Conservation (phyloP, 1,140 invertebrate species). For the Heterodera schachtii region DNA sequence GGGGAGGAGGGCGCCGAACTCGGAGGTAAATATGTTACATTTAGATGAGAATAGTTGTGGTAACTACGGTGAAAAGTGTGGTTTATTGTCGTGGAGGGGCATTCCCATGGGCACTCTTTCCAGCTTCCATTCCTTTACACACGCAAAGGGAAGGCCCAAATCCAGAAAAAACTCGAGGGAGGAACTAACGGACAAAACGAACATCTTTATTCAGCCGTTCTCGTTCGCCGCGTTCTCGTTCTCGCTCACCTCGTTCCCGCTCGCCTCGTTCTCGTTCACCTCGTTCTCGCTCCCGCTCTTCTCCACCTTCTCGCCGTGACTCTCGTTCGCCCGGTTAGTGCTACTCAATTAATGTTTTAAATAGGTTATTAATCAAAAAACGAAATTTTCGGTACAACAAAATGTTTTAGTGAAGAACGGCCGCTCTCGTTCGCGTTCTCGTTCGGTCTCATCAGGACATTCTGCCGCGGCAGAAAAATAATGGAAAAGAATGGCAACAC, state of each 20-base stretch:
- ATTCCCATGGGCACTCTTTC: no score
- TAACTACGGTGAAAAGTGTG: no score
- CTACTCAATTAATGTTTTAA: not conserved
- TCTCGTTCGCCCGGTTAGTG: not conserved
- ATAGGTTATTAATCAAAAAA: not conserved
- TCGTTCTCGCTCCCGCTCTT: slow-evolving; percentile 25
- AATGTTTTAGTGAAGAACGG: not conserved
- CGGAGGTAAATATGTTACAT: not conserved
- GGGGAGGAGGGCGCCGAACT: not conserved
- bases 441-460: not conserved
- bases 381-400: not conserved
- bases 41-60: no score
- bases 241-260: slow-evolving; percentile 43
- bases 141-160: no score
- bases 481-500: not conserved
- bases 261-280: slow-evolving; percentile 39
- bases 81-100: no score
- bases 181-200: no score
- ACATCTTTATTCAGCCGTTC: slow-evolving; percentile 34
- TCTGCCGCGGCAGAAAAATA: not conserved
- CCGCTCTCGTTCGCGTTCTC: slow-evolving; percentile 25
- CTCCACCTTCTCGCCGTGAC: slow-evolving; percentile 1
- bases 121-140: no score
- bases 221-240: slow-evolving; percentile 41
- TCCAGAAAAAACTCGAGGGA: no score